A percentile compares a stretch with the other conserved stretches of the same genome.
These are phyloP conservation scores for Endomychus coccineus DNA, from an alignment of 2,888 invertebrate species.

Conservation along the genomic window DNA sequence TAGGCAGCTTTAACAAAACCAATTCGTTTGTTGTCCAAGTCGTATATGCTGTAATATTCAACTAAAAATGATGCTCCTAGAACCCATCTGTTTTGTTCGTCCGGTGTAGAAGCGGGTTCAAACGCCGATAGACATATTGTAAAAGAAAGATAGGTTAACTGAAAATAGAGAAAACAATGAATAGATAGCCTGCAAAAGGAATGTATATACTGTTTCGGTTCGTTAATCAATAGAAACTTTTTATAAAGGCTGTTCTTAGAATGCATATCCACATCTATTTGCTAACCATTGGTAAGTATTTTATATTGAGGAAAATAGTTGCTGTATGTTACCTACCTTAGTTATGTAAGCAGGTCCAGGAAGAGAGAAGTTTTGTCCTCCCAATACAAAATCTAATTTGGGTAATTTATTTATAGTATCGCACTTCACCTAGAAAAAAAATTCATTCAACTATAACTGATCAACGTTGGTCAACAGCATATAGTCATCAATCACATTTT, in stretches of 20 bases:
- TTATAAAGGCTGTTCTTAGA: too few relatives aligned
- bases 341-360: conserved; percentile 55
- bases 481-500: too few relatives aligned
- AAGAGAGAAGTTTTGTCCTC: conserved; percentile 52
- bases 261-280: too few relatives aligned
- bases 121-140: conserved; percentile 46
- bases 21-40: conserved; percentile 39
- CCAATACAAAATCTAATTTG: conserved; percentile 50
- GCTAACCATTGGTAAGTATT: too few relatives aligned
- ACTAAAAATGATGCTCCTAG: conserved; percentile 47
- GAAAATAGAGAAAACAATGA: conserved; percentile 23
- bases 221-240: too few relatives aligned
- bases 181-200: conserved; percentile 2
- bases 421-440: conserved; percentile 51
- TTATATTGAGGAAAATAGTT: too few relatives aligned
- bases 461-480: too few relatives aligned
- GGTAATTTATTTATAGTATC: conserved; percentile 53
- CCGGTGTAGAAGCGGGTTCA: conserved; percentile 24
- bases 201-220: too few relatives aligned
- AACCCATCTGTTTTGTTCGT: conserved; percentile 36
- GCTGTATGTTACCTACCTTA: conserved; percentile 35
- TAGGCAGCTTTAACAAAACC: conserved; percentile 42
- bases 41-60: conserved; percentile 46
- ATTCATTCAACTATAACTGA: too few relatives aligned
- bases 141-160: conserved; percentile 38